These are phyloP conservation scores for Pharmacophagus antenor DNA, from an alignment of 2,888 invertebrate species.

Conservation along the genomic window DNA sequence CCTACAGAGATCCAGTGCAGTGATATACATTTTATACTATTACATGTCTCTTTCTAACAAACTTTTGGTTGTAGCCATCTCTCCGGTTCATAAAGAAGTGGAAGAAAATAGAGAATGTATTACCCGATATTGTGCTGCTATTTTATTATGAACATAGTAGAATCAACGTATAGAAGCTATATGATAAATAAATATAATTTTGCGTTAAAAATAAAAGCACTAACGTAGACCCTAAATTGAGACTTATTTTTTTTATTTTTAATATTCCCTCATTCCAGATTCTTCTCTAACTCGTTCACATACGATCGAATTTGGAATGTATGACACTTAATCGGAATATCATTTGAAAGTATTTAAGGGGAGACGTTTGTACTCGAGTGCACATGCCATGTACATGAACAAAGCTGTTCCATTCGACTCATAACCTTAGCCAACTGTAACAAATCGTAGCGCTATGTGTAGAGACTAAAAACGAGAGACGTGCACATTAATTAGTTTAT, in stretches of 20 bases:
- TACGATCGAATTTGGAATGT: constrained; percentile 16
- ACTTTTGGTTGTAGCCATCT: no score
- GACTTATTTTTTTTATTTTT: constrained; percentile 29
- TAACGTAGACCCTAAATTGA: constrained; percentile 28
- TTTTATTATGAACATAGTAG: no score
- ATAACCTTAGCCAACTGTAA: constrained; percentile 29
- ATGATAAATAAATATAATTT: neutral
- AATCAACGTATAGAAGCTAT: no score
- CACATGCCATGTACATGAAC: constrained; percentile 31
- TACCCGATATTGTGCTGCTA: no score
- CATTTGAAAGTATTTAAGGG: constrained; percentile 31
- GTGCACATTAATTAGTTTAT: neutral
- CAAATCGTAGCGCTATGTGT: constrained; percentile 19
- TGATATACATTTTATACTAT: neutral
- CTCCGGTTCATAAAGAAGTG: no score
- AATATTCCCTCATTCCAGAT: neutral
- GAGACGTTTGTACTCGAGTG: constrained; percentile 31
- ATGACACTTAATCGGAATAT: constrained; percentile 21
- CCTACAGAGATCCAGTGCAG: neutral
- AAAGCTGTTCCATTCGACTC: constrained; percentile 28
- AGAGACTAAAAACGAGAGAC: constrained; percentile 7
- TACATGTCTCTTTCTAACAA: no score
- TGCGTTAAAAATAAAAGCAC: constrained; percentile 12
- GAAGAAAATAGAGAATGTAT: no score
- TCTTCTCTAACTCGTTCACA: neutral